Evolutionary conservation across 2,113 vertebrate species (phyloP).

Genomic region (Indicator indicator): DNA sequence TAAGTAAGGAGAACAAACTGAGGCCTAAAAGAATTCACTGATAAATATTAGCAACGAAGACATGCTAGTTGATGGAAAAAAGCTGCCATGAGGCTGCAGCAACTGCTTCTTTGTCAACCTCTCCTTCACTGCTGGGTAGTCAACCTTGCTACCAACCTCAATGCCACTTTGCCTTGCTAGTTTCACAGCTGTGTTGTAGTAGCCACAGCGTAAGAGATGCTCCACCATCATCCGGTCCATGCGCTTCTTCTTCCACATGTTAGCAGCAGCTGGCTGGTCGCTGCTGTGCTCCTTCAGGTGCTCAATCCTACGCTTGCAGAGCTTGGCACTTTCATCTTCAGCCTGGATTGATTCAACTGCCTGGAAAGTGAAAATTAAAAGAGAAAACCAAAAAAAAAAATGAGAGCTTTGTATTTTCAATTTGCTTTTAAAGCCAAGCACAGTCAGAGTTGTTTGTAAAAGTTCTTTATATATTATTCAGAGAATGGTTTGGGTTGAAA

Average conservation of each 20-base stretch:
- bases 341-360: conserved; percentile 98
- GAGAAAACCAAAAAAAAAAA: neutral
- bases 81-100: neutral
- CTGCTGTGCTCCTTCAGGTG: conserved; percentile 98
- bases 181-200: conserved; percentile 97
- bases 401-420: neutral
- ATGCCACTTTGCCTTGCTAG: conserved; percentile 95
- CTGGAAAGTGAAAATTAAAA: conserved; percentile 56
- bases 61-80: neutral
- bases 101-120: neutral
- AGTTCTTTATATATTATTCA: too few relatives aligned
- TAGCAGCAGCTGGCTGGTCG: conserved; percentile 90
- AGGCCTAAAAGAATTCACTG: neutral
- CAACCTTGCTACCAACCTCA: conserved; percentile 80
- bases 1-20: neutral
- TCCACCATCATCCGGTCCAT: conserved; percentile 99
- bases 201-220: conserved; percentile 94
- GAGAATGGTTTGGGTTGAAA: too few relatives aligned
- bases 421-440: neutral
- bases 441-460: neutral
- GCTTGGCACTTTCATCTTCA: conserved; percentile 96
- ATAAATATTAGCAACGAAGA: neutral
- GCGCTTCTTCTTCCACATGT: conserved; percentile 97
- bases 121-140: neutral
- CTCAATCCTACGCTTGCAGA: conserved; percentile 96